Conservation (phyloP, 2,888 invertebrate genomes). For the Callyntrura guangdongensis region DNA sequence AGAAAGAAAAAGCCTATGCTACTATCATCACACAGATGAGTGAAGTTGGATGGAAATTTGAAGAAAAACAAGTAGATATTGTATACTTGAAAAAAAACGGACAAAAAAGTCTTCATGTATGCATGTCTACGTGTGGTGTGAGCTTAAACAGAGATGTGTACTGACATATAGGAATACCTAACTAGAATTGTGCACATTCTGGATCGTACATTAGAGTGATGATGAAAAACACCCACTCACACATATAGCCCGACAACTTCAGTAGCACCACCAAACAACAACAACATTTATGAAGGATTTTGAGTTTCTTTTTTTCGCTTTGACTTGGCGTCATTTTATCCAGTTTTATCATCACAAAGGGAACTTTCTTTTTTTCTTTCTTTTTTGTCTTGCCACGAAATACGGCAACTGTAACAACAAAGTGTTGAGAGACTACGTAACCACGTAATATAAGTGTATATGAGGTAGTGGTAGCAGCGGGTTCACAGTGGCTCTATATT, state of each 20-base stretch:
- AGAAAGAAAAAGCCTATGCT: conserved; percentile 16
- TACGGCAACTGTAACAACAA: conserved; percentile 34
- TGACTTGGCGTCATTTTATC: conserved; percentile 61
- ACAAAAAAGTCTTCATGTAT: background rate
- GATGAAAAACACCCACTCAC: conserved; percentile 40
- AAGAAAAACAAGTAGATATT: conserved; percentile 15
- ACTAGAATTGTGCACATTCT: background rate
- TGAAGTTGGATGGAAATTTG: conserved; percentile 37
- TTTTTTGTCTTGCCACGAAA: conserved; percentile 1
- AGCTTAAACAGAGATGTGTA: conserved; percentile 12
- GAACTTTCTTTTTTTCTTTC: conserved; percentile 44
- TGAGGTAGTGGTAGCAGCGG: background rate
- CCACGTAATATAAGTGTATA: background rate
- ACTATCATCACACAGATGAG: conserved; percentile 21
- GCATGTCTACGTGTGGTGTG: conserved; percentile 18
- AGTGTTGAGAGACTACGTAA: conserved; percentile 21
- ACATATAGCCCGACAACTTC: background rate
- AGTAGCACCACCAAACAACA: conserved; percentile 39
- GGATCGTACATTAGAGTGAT: background rate
- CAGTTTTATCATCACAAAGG: conserved; percentile 42
- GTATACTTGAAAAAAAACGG: background rate
- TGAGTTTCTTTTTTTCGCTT: conserved; percentile 38
- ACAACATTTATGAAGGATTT: conserved; percentile 63
- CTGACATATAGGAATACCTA: background rate
- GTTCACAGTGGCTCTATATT: conserved; percentile 11